Percentiles rank a stretch among this genome's conserved stretches.
Evolutionary conservation across 2,888 invertebrate genomes (phyloP).

Genomic region (Cephonodes hylas): DNA sequence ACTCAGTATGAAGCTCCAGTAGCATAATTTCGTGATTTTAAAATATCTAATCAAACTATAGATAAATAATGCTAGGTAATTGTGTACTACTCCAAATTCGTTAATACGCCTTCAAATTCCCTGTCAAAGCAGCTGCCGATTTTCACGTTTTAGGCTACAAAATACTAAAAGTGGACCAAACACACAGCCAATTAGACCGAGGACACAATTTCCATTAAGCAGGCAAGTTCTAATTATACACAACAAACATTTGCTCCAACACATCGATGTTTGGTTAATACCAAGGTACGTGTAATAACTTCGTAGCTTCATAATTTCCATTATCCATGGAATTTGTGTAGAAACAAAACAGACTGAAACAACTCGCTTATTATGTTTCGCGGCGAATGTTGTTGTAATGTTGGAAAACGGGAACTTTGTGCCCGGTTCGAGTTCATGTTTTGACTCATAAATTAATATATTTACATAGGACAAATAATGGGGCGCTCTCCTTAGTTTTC

Average conservation of each 20-base stretch:
- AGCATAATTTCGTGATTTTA: too few species aligned
- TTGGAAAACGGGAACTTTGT: slow-evolving; percentile 40
- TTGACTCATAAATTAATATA: slow-evolving; percentile 39
- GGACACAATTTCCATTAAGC: background rate
- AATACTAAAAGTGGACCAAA: background rate
- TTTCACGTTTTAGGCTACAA: background rate
- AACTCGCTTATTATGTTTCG: slow-evolving; percentile 42
- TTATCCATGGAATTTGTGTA: slow-evolving; percentile 38
- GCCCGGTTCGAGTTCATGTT: slow-evolving; percentile 34
- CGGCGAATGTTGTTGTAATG: slow-evolving; percentile 44
- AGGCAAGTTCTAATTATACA: slow-evolving; percentile 8
- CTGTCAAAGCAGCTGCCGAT: too few species aligned
- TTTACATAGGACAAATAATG: slow-evolving; percentile 33
- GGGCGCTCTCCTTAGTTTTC: slow-evolving; percentile 25
- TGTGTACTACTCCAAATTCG: too few species aligned
- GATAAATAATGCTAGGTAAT: too few species aligned
- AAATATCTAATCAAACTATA: too few species aligned
- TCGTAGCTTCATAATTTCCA: slow-evolving; percentile 32
- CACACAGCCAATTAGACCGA: background rate
- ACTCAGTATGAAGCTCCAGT: too few species aligned
- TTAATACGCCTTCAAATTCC: too few species aligned
- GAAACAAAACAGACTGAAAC: slow-evolving; percentile 45
- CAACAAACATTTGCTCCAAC: slow-evolving; percentile 8
- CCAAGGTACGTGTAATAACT: slow-evolving; percentile 22
- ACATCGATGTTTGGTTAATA: slow-evolving; percentile 16